These are phyloP conservation scores for Odontophorus gujanensis DNA, from an alignment of 2,113 vertebrate genomes.

Conservation along the genomic window DNA sequence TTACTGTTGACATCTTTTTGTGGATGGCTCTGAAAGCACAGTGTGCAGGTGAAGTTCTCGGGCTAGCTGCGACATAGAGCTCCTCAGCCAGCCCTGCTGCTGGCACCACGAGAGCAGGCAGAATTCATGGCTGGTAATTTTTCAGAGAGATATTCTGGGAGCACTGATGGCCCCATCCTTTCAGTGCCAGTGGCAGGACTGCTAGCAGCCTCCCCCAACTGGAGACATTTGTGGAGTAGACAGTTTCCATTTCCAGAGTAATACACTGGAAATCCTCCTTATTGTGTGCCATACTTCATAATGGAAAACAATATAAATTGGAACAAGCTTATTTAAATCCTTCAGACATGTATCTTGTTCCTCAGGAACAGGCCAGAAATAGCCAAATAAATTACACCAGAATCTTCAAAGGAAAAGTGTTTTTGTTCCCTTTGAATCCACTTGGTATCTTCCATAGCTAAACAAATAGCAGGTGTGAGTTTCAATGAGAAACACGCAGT, in stretches of 20 bases:
- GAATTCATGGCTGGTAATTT: background rate
- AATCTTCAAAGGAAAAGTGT: slow-evolving; percentile 34
- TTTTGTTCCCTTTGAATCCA: slow-evolving; percentile 13
- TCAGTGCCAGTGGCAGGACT: background rate
- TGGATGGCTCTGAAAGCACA: background rate
- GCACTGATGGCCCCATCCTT: background rate
- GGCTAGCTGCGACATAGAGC: rapidly evolving
- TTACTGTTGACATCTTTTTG: background rate
- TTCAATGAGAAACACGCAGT: background rate
- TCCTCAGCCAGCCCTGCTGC: background rate
- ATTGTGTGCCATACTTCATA: background rate
- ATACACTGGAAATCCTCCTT: background rate
- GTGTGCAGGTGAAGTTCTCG: background rate
- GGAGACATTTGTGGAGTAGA: background rate
- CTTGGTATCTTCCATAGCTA: background rate
- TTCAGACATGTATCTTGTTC: slow-evolving; percentile 1
- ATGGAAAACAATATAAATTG: background rate
- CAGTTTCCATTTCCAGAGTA: background rate
- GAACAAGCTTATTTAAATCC: slow-evolving; percentile 29
- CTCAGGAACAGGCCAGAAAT: background rate
- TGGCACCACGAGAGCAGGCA: background rate
- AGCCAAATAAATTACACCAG: slow-evolving; percentile 12
- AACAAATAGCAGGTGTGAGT: slow-evolving; percentile 26
- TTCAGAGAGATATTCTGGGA: background rate
- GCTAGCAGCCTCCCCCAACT: background rate